Evolutionary conservation across 2,113 vertebrate species (phyloP), one percentile per base, ranked within the genome.

Genomic region (Pipra filicauda): DNA sequence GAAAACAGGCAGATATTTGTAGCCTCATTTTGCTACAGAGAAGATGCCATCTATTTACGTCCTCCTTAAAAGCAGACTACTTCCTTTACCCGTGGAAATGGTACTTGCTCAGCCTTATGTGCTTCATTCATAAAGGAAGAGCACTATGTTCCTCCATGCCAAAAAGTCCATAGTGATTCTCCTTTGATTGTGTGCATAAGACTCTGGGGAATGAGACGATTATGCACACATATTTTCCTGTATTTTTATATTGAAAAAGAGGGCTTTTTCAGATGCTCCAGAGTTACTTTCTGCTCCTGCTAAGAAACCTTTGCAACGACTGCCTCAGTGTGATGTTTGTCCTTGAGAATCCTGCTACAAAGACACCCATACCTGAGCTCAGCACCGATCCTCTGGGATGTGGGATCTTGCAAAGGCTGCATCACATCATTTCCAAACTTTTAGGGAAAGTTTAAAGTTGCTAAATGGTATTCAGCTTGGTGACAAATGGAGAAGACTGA

Each of bases 111-210:
- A 66, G 35, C 87, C 22, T 2, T 78, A 80, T 55, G 19, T 92
- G 30, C 72, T 87, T 93, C 78, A 77, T 80, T 96, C 91, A 74
- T 85, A 91, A 96, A 91, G 73, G 78, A 76, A 61, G 31, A 97
- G 88, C 74, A 72, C 71, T 71, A 52, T 79, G 57, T 93, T 96
- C 69, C 91, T 96, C 57, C 33, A 37, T 94, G 64, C 51, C 84
- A 92, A 76, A 83, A 93, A 96, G 93, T 75, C 86, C 74, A 69
- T 78, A 96, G 75, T 75, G 93, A 83, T 75, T 85, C 59, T 94
- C 64, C 70, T 94, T 88, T 95, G 82, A 84, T 95, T 93, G 58
- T 88, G 18, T 62, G 58, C 55, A 13, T 90, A 93, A 76, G 31
- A 44, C 58, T 33, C 51, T 59, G 55, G 72, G 44, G 61, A 85